Evolutionary conservation across 2,113 vertebrate species (phyloP), one percentile per base, ranked within the genome.

Genomic region (Herpailurus yagouaroundi): DNA sequence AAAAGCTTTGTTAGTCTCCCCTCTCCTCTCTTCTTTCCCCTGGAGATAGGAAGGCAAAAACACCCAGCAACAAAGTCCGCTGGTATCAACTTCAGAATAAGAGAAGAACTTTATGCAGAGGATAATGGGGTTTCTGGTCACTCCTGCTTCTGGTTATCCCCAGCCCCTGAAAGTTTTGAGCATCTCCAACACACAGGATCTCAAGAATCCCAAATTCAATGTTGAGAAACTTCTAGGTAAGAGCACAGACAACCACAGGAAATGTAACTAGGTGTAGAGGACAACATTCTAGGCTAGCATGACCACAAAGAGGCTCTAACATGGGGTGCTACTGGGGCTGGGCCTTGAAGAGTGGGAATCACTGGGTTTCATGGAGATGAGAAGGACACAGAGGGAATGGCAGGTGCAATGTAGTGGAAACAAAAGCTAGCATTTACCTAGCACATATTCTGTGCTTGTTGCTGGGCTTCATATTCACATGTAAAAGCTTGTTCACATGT

Each of bases 211-310:
- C 71, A 89, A 89, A 93, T 19, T 76, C 25, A 57, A 27, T 60
- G 36, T 73, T 45, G 74, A 89, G 64, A 93, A 95, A 81, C 45
- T 79, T 89, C 52, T 52, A 88, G 41, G 31, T 86, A 96, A 27
- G 9, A 91, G 52, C 19, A 82, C 52, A 92, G 57, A 91, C 55
- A 95, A 94, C 1, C 79, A 97, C 23, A 93, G 48, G 33, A 94
- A 74, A 27, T 93, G 31, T 77, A 29, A 90, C 0, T 93, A 25
- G 57, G 18, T 84, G 50, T 4, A 69, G n/a, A 7, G 27, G 36
- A 81, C 81, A 77, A 85, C 52, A 84, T 60, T 91, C 66, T 84
- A 63, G 48, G n/a, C 82, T 48, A 93, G 16, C 16, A 89, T 7
- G 48, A 50, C 31, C 73, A 88, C 33, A 90, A 60, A 74, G 29